Evolutionary conservation across 2,888 invertebrate genomes (phyloP).

Genomic region (Phalera bucephala): DNA sequence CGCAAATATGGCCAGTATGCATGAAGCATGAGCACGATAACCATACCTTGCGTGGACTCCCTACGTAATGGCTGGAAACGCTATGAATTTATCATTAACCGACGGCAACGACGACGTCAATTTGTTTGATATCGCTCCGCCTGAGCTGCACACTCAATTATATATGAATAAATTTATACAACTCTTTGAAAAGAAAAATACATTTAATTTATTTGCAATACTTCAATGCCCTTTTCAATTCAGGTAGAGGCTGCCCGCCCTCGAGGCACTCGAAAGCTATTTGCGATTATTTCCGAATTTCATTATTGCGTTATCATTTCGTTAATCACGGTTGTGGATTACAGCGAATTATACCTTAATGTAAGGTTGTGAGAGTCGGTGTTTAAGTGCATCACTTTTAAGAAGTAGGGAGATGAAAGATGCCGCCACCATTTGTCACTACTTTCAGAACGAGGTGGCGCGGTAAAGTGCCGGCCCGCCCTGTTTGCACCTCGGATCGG

Average conservation of each 20-base stretch:
- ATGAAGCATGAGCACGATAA: conserved; percentile 47
- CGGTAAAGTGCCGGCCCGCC: conserved; percentile 71
- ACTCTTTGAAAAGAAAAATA: conserved; percentile 28
- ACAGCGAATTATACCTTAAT: conserved; percentile 34
- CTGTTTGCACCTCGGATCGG: conserved; percentile 66
- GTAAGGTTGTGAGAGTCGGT: conserved; percentile 33
- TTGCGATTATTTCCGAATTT: conserved; percentile 79
- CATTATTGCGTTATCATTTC: conserved; percentile 74
- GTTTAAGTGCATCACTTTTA: conserved; percentile 31
- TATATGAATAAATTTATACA: conserved; percentile 31
- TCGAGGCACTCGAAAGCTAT: conserved; percentile 60
- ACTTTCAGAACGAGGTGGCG: conserved; percentile 74
- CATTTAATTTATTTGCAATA: conserved; percentile 47
- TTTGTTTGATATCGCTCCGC: conserved; percentile 10
- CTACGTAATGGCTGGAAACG: conserved; percentile 39
- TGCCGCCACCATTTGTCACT: conserved; percentile 80
- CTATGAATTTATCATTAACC: conserved; percentile 45
- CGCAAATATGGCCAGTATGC: conserved; percentile 49
- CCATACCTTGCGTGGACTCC: conserved; percentile 33
- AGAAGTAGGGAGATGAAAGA: conserved; percentile 70
- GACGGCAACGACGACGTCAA: conserved; percentile 23
- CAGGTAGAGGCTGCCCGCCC: conserved; percentile 54
- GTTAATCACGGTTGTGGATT: conserved; percentile 45
- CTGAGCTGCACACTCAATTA: conserved; percentile 13
- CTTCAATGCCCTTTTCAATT: conserved; percentile 56